Conservation (phyloP, 1,140 invertebrate species). For the Pollicipes pollicipes region DNA sequence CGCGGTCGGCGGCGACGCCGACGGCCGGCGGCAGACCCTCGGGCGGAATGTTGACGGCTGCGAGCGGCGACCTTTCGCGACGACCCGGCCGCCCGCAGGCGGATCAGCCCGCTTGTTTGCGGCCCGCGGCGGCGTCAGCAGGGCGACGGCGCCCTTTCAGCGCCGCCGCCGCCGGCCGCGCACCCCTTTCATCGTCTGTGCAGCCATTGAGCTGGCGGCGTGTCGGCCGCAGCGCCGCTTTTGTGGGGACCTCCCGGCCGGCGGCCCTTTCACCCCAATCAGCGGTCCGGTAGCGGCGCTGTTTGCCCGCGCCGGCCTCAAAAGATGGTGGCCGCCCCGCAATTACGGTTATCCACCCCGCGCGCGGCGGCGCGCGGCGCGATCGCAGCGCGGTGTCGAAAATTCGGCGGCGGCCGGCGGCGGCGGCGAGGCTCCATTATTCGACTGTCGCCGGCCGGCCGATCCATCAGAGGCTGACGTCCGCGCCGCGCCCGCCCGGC, state of each 20-base stretch:
- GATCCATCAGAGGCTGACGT: not conserved
- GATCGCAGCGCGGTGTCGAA: not conserved
- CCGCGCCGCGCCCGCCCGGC: no score
- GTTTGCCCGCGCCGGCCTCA: not conserved
- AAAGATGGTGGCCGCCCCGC: not conserved
- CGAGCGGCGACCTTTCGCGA: no score
- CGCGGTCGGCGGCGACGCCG: no score
- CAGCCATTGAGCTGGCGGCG: not conserved
- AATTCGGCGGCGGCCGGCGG: slow-evolving; percentile 1
- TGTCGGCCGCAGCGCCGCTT: not conserved
- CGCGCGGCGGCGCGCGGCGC: no score
- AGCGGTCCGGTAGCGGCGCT: not conserved
- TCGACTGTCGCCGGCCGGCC: not conserved
- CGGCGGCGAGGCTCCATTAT: not conserved
- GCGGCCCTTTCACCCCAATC: not conserved
- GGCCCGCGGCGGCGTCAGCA: no score
- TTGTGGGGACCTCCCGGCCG: not conserved
- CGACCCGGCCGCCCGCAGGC: no score
- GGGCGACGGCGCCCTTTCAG: no score
- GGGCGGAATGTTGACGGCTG: no score
- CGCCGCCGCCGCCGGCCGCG: no score
- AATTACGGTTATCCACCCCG: not conserved
- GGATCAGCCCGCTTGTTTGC: no score
- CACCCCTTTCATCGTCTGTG: not conserved
- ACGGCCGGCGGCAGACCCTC: no score